Percentiles rank a stretch among this genome's conserved stretches.
phyloP scores from a whole-genome alignment of 2,888 invertebrate species.

The Saturnia pavonia region DNA sequence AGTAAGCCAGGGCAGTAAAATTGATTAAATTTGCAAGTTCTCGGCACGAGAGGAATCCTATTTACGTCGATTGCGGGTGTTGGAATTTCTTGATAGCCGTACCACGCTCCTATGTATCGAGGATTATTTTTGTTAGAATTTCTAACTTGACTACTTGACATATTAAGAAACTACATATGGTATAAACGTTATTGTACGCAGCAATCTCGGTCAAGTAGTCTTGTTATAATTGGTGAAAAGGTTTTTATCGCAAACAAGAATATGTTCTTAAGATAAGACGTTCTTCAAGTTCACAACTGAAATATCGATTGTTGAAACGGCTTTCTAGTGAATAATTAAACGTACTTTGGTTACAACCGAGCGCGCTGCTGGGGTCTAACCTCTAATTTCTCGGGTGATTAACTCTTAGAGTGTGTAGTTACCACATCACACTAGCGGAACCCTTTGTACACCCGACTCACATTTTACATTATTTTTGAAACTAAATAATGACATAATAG shows the following conservation, averaged over 20 bases:
- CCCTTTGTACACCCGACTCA: background rate
- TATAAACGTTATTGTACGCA: background rate
- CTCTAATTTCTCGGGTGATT: constrained; percentile 42
- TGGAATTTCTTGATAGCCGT: constrained; percentile 24
- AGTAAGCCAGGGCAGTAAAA: constrained; percentile 29
- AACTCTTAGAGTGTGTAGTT: constrained; percentile 32
- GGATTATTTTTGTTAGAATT: constrained; percentile 4
- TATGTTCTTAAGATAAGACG: background rate
- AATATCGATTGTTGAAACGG: constrained; percentile 1
- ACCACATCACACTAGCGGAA: constrained; percentile 16
- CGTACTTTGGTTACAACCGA: constrained; percentile 28
- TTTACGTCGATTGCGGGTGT: constrained; percentile 29
- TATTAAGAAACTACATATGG: background rate
- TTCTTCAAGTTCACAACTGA: background rate
- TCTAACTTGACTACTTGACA: background rate
- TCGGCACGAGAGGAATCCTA: constrained; percentile 30
- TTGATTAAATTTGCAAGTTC: constrained; percentile 44
- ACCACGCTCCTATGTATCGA: constrained; percentile 11
- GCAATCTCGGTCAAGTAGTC: background rate
- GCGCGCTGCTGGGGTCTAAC: constrained; percentile 28
- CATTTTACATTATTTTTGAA: background rate
- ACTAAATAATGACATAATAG: background rate
- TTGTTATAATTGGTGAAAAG: background rate
- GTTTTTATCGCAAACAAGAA: background rate
- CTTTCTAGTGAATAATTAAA: constrained; percentile 39